These are phyloP conservation scores for Mythimna albipuncta DNA, from an alignment of 2,888 invertebrate species.

Conservation along the genomic window DNA sequence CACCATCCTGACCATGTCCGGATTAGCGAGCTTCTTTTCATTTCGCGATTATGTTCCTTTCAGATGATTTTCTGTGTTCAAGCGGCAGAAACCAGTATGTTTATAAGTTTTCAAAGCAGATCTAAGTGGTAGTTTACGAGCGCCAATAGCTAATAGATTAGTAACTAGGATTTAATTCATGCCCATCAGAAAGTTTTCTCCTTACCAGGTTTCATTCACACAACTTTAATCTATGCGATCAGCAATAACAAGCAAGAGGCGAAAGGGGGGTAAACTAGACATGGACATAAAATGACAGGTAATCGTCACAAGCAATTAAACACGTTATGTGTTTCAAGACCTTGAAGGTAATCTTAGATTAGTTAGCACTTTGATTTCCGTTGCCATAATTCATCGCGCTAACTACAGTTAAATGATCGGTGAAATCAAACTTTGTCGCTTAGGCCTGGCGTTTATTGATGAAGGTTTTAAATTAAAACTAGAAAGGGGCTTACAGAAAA, in stretches of 20 bases:
- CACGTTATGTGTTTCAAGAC: conserved; percentile 11
- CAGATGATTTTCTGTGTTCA: too few species aligned
- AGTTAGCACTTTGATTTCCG: conserved; percentile 47
- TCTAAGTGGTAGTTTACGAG: neutral
- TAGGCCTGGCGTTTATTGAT: neutral
- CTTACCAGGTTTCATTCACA: conserved; percentile 2
- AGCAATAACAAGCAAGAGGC: conserved; percentile 2
- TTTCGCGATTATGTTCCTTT: too few species aligned
- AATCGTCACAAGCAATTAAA: conserved; percentile 33
- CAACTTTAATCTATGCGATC: conserved; percentile 20
- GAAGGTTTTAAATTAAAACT: neutral
- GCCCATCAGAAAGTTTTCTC: conserved; percentile 13
- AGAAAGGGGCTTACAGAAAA: neutral
- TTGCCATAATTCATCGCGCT: conserved; percentile 18
- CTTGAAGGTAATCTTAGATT: conserved; percentile 30
- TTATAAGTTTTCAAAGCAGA: neutral
- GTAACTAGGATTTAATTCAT: conserved; percentile 18
- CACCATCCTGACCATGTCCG: too few species aligned
- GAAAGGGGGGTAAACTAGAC: conserved; percentile 16
- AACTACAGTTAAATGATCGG: conserved; percentile 28
- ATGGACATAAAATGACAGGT: conserved; percentile 35
- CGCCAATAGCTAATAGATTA: conserved; percentile 9
- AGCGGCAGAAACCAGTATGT: too few species aligned
- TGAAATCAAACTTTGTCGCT: conserved; percentile 24
- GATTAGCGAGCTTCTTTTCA: too few species aligned